These are phyloP conservation scores for Sesia bembeciformis DNA, from an alignment of 2,888 invertebrate genomes.

Conservation along the genomic window DNA sequence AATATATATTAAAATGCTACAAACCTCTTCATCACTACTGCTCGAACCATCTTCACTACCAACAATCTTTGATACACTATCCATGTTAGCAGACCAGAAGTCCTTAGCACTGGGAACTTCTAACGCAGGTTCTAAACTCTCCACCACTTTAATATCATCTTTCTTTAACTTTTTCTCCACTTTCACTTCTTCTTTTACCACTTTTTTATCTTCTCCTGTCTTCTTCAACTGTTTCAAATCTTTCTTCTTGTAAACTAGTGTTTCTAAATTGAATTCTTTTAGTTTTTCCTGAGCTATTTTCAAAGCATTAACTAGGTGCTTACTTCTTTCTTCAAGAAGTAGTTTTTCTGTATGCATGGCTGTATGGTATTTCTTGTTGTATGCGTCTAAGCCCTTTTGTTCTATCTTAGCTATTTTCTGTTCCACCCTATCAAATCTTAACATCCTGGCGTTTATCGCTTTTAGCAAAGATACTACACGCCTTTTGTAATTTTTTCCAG, in stretches of 20 bases:
- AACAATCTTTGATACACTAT: slow-evolving; percentile 12
- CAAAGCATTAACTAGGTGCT: slow-evolving; percentile 33
- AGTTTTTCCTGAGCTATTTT: slow-evolving; percentile 27
- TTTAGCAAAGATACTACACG: slow-evolving; percentile 33
- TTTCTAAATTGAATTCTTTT: slow-evolving; percentile 20
- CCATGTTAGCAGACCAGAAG: slow-evolving; percentile 38
- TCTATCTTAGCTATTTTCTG: slow-evolving; percentile 46
- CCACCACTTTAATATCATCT: slow-evolving; percentile 23
- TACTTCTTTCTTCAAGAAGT: slow-evolving; percentile 28
- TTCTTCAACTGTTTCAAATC: slow-evolving; percentile 12
- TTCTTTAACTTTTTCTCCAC: slow-evolving; percentile 10
- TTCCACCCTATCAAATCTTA: slow-evolving; percentile 28
- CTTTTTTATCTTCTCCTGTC: slow-evolving; percentile 14
- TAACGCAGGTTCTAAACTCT: slow-evolving; percentile 36
- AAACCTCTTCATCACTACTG: slow-evolving; percentile 58
- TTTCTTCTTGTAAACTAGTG: slow-evolving; percentile 15
- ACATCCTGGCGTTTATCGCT: slow-evolving; percentile 31
- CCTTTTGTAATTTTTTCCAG: slow-evolving; percentile 37
- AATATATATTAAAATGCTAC: too few species aligned
- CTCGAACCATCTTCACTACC: slow-evolving; percentile 40
- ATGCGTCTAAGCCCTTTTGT: slow-evolving; percentile 33
- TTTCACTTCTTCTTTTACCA: slow-evolving; percentile 9
- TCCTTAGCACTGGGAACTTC: slow-evolving; percentile 54
- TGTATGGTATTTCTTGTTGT: slow-evolving; percentile 48
- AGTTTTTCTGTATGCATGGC: slow-evolving; percentile 49